Evolutionary conservation across 2,113 vertebrate species (phyloP), one percentile per base, ranked within the genome.

Genomic region (Caloenas nicobarica): DNA sequence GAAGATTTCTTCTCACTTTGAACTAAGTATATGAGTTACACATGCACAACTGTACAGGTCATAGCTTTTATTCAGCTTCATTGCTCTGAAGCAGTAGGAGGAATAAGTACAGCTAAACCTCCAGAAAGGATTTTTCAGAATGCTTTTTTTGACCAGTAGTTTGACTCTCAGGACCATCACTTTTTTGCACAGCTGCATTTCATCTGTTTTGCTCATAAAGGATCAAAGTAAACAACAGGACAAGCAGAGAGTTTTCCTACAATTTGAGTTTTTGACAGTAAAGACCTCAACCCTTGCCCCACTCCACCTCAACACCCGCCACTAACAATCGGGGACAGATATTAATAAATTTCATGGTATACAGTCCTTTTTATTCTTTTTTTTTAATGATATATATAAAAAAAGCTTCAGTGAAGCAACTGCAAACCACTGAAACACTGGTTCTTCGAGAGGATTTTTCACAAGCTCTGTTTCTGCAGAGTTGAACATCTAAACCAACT

Each of bases 291-390:
- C 26, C 36, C 26, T 74, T 53, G 25, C 34, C 34, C 36, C 5
- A 44, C 12, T 48, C 44, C 26, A 72, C 40, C 26, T 76, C 54
- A 70, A 53, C 5, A 18, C 0, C 4, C 14, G 3, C 3, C 60
- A 78, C 10, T 42, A 80, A 56, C 23, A 60, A 81, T 13, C 14
- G 40, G 2, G 2, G 17, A 62, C 31, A 77, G 12, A 57, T 29
- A 53, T 13, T 31, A 68, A 62, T 33, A 74, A 79, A 51, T 48
- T 36, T 71, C 7, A 36, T 4, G 3, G 19, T 11, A 78, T 4
- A 4, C 0, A 44, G 2, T 9, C 4, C 60, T 62, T 46, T 50
- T 23, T 11, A 11, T 44, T 44, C 11, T 34, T 4, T 22, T 31
- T 78, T 64, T 36, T n/a, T 25, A 19, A 54, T 57, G 40, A n/a